Evolutionary conservation across 2,888 invertebrate genomes (phyloP).

Genomic region (Sialis lutaria): DNA sequence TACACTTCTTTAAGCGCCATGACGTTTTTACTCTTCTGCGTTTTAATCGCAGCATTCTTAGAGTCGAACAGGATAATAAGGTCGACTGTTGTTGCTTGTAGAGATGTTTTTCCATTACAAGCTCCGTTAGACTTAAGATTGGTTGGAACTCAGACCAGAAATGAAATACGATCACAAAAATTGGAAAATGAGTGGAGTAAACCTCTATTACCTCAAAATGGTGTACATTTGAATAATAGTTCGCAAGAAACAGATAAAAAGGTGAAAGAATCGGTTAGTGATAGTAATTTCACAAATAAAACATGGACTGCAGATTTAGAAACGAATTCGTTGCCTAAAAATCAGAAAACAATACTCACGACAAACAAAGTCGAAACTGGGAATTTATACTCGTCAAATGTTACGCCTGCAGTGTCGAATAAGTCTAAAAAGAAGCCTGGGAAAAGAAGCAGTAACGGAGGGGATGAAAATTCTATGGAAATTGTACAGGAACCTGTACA

Average conservation of each 20-base stretch:
- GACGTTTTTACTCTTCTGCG: constrained; percentile 40
- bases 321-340: not conserved
- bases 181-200: constrained; percentile 17
- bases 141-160: constrained; percentile 28
- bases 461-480: constrained; percentile 6
- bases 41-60: constrained; percentile 47
- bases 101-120: constrained; percentile 33
- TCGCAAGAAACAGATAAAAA: not conserved
- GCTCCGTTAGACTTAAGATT: constrained; percentile 43
- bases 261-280: not conserved
- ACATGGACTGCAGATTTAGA: not conserved
- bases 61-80: constrained; percentile 54
- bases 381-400: constrained; percentile 9
- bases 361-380: not conserved
- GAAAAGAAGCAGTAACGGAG: constrained; percentile 11
- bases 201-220: constrained; percentile 8
- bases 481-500: constrained; percentile 8
- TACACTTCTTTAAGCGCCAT: constrained; percentile 41
- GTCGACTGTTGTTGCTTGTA: constrained; percentile 28
- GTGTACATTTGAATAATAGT: constrained; percentile 10
- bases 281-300: not conserved
- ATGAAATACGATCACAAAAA: constrained; percentile 19
- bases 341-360: not conserved
- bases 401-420: constrained; percentile 11
- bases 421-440: constrained; percentile 21